Conservation (phyloP, 2,797 vertebrate species). For the Brachyrhaphis roseni region DNA sequence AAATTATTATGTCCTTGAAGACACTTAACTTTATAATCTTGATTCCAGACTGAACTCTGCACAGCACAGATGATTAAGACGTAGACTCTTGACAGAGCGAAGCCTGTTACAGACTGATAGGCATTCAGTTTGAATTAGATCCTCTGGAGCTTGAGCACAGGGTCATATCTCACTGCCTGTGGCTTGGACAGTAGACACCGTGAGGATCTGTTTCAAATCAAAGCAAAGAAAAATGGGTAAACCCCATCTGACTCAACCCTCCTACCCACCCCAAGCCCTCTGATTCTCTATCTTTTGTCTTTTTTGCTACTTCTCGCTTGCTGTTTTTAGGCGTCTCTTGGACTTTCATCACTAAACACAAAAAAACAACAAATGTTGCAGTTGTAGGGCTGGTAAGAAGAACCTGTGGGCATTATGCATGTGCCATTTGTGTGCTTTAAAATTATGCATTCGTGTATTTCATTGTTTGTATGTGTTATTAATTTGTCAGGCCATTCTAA, state of each 20-base stretch:
- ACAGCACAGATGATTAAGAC: constrained; percentile 43
- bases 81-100: constrained; percentile 27
- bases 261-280: constrained; percentile 19
- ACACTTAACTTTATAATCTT: constrained; percentile 2
- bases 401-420: constrained; percentile 38
- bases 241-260: constrained; percentile 60
- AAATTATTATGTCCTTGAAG: neutral
- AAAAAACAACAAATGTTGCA: constrained; percentile 28
- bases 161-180: constrained; percentile 65
- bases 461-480: constrained; percentile 52
- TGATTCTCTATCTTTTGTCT: constrained; percentile 40
- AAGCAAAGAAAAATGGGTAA: constrained; percentile 59
- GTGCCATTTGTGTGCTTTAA: constrained; percentile 74
- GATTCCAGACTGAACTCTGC: constrained; percentile 19
- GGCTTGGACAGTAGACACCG: constrained; percentile 57
- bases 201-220: constrained; percentile 75
- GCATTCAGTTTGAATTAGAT: constrained; percentile 58
- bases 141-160: constrained; percentile 48
- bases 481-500: constrained; percentile 53
- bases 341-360: constrained; percentile 68
- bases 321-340: constrained; percentile 51
- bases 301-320: constrained; percentile 34
- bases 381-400: constrained; percentile 8
- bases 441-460: constrained; percentile 50
- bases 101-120: constrained; percentile 47